These are phyloP conservation scores for Halcyon chelicuti DNA, from an alignment of 2,797 vertebrate species.

Conservation along the genomic window DNA sequence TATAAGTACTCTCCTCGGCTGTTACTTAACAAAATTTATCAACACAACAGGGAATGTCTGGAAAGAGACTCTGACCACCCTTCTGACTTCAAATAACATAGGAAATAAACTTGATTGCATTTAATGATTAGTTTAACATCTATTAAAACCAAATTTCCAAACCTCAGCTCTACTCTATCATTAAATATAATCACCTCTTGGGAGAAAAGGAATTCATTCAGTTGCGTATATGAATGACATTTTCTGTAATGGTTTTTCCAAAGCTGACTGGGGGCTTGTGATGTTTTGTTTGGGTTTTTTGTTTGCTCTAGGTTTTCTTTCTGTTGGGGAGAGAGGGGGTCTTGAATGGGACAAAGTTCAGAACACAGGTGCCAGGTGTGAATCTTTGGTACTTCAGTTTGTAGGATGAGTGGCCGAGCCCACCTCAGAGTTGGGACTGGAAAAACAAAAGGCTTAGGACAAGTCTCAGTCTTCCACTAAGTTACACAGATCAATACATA, in stretches of 20 bases:
- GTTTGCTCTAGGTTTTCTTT: background rate
- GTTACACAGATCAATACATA: background rate
- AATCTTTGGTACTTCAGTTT: background rate
- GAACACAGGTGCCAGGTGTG: background rate
- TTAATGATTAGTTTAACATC: constrained; percentile 33
- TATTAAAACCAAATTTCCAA: constrained; percentile 43
- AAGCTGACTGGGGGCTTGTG: background rate
- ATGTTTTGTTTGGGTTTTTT: background rate
- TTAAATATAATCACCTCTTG: constrained; percentile 20
- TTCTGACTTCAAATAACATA: constrained; percentile 17
- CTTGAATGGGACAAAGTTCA: background rate
- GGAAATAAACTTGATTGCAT: constrained; percentile 10
- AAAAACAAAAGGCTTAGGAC: background rate
- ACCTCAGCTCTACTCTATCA: background rate
- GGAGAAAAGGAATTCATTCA: constrained; percentile 35
- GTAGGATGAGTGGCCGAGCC: background rate
- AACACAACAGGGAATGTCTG: background rate
- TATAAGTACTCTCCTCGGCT: constrained; percentile 18
- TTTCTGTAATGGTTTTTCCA: constrained; percentile 31
- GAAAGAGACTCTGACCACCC: background rate
- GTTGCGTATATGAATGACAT: background rate
- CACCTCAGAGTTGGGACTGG: background rate
- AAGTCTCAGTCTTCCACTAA: background rate
- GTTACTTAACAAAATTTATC: background rate
- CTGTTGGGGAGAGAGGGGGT: background rate